Evolutionary conservation across 2,888 invertebrate species (phyloP).

Genomic region (Tineola bisselliella): DNA sequence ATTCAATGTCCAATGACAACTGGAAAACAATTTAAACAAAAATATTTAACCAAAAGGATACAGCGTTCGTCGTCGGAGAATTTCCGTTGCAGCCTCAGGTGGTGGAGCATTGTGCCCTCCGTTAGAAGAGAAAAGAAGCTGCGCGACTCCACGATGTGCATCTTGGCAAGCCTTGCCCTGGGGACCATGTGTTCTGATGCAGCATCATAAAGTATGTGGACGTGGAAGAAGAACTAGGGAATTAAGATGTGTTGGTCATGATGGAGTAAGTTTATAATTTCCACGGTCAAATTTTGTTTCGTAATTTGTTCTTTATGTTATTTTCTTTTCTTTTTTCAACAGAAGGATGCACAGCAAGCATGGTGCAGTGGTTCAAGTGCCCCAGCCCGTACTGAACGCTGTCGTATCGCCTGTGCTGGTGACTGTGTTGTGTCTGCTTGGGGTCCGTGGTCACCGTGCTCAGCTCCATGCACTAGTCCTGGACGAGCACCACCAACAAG

Average conservation of each 20-base stretch:
- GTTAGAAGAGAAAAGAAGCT: constrained; percentile 63
- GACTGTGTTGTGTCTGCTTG: constrained; percentile 75
- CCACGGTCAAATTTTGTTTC: neutral
- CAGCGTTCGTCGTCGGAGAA: constrained; percentile 53
- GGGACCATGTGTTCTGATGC: constrained; percentile 58
- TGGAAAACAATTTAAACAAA: neutral
- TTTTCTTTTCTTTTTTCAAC: too few relatives aligned
- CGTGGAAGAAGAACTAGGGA: constrained; percentile 67
- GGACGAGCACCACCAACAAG: constrained; percentile 35
- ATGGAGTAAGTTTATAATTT: constrained; percentile 40
- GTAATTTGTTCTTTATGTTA: too few relatives aligned
- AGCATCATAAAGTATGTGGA: constrained; percentile 61
- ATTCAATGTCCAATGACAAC: neutral
- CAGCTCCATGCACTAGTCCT: constrained; percentile 43
- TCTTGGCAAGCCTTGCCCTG: constrained; percentile 62
- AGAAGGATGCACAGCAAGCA: constrained; percentile 63
- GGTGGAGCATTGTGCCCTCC: constrained; percentile 62
- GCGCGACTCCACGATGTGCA: constrained; percentile 62
- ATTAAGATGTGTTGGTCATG: constrained; percentile 65
- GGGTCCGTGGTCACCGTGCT: constrained; percentile 68
- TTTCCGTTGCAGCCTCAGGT: constrained; percentile 58
- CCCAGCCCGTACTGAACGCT: constrained; percentile 62
- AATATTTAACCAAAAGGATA: neutral
- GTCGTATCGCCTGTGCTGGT: constrained; percentile 73
- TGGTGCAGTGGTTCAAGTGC: constrained; percentile 59